These are phyloP conservation scores for Argyresthia albistria DNA, from an alignment of 2,888 invertebrate genomes.

Conservation along the genomic window DNA sequence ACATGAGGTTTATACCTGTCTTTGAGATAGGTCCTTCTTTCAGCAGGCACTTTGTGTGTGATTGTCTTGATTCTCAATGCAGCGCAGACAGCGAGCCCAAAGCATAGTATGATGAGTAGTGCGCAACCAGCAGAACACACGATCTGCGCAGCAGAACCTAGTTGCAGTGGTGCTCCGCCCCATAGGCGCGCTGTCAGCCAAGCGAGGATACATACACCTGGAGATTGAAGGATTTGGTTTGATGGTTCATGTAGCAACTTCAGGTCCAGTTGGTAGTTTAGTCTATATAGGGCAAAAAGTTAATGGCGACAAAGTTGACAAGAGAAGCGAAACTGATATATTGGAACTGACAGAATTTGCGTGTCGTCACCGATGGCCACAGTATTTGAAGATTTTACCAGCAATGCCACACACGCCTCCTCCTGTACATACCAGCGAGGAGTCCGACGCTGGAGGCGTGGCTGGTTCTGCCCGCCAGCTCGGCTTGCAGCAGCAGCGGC, in stretches of 20 bases:
- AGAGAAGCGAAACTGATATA: too few species aligned
- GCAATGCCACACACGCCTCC: too few species aligned
- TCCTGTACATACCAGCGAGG: constrained; percentile 78
- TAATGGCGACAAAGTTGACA: too few species aligned
- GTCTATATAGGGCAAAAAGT: too few species aligned
- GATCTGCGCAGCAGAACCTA: constrained; percentile 69
- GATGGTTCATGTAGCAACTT: too few species aligned
- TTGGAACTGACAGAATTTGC: too few species aligned
- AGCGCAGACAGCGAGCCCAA: constrained; percentile 78
- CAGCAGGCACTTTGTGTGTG: constrained; percentile 71
- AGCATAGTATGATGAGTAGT: constrained; percentile 77
- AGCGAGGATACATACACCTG: constrained; percentile 78
- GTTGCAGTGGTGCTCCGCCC: constrained; percentile 73
- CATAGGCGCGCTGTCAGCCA: constrained; percentile 78
- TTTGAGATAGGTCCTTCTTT: constrained; percentile 67
- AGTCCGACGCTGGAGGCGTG: constrained; percentile 78
- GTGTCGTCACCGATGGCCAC: too few species aligned
- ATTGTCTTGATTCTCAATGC: constrained; percentile 73
- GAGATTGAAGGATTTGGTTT: constrained; percentile 1
- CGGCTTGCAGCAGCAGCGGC: constrained; percentile 79
- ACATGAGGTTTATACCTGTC: constrained; percentile 65
- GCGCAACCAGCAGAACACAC: constrained; percentile 79
- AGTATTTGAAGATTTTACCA: background rate
- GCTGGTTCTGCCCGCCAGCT: constrained; percentile 74
- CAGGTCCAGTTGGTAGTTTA: too few species aligned